phyloP scores from a whole-genome alignment of 1,140 invertebrate genomes.

The Medauroidea extradentata region DNA sequence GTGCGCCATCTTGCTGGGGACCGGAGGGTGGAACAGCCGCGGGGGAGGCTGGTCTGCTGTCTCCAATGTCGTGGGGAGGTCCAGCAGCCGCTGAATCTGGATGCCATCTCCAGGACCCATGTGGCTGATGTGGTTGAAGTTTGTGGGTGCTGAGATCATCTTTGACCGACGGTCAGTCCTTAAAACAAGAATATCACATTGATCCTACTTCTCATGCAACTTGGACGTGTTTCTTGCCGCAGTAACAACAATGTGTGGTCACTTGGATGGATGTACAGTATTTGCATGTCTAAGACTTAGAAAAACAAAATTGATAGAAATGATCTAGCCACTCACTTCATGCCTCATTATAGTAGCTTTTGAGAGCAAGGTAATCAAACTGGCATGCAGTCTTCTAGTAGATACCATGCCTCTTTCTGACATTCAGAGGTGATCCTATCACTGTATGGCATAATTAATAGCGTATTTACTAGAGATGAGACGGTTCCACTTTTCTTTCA shows the following conservation, averaged over 20 bases:
- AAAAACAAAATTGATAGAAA: too few relatives aligned
- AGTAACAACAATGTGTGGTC: not conserved
- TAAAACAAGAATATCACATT: too few relatives aligned
- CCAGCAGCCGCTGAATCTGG: constrained; percentile 87
- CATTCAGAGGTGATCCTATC: too few relatives aligned
- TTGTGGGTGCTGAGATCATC: constrained; percentile 95
- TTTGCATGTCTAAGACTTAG: too few relatives aligned
- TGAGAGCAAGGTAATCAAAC: too few relatives aligned
- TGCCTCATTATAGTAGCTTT: too few relatives aligned
- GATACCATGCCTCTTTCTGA: too few relatives aligned
- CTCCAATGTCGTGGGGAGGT: constrained; percentile 82
- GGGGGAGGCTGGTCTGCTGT: constrained; percentile 58
- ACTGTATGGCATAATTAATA: too few relatives aligned
- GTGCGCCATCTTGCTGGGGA: constrained; percentile 23
- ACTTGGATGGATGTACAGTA: not conserved
- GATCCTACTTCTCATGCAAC: not conserved
- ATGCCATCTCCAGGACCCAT: constrained; percentile 97
- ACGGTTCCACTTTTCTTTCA: too few relatives aligned
- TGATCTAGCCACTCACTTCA: too few relatives aligned
- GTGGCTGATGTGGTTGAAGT: constrained; percentile 98
- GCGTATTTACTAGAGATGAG: too few relatives aligned
- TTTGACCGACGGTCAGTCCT: constrained; percentile 85
- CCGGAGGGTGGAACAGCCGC: constrained; percentile 15
- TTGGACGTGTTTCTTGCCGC: not conserved
- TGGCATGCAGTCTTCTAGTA: too few relatives aligned